Evolutionary conservation across 1,140 invertebrate genomes (phyloP).

Genomic region (Brachionus angularis): DNA sequence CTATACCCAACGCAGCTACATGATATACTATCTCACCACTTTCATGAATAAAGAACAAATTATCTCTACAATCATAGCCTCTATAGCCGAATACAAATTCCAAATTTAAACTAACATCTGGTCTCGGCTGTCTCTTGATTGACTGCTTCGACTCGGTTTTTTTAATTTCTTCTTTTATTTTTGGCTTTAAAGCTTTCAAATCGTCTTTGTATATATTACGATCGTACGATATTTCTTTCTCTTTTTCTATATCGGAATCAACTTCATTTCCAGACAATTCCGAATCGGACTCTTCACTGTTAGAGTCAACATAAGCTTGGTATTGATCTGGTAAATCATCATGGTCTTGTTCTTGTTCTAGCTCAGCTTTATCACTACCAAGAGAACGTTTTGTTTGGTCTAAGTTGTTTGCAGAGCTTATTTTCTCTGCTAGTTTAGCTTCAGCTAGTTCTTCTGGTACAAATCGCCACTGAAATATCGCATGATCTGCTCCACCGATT

Average conservation of each 20-base stretch:
- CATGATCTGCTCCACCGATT: slow-evolving; percentile 58
- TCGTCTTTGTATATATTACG: slow-evolving; percentile 53
- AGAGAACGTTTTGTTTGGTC: not conserved
- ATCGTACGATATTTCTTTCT: slow-evolving; percentile 56
- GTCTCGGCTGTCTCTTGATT: slow-evolving; percentile 52
- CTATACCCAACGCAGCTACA: slow-evolving; percentile 56
- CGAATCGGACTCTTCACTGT: slow-evolving; percentile 57
- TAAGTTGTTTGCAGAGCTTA: not conserved
- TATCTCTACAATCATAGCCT: slow-evolving; percentile 59
- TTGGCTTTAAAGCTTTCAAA: slow-evolving; percentile 26
- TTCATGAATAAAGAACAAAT: slow-evolving; percentile 56
- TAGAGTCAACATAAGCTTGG: slow-evolving; percentile 52
- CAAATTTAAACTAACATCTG: slow-evolving; percentile 52
- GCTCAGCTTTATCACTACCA: not conserved
- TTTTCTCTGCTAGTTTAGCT: slow-evolving; percentile 21
- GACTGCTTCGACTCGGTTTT: slow-evolving; percentile 48
- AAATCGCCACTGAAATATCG: slow-evolving; percentile 58
- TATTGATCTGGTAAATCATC: slow-evolving; percentile 22
- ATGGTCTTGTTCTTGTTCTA: not conserved
- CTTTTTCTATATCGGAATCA: slow-evolving; percentile 57
- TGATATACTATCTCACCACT: slow-evolving; percentile 55
- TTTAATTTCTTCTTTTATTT: slow-evolving; percentile 18
- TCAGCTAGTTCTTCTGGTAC: slow-evolving; percentile 48
- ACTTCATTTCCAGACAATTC: slow-evolving; percentile 56
- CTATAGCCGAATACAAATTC: slow-evolving; percentile 58